These are phyloP conservation scores for Mus musculus DNA, from an alignment of 2,113 vertebrate genomes.

Conservation along the genomic window GRCm39 chr4:88366501-88367000, in stretches of 20 bases:
- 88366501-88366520: neutral
- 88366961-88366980: neutral
- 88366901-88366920: neutral
- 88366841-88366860: neutral
- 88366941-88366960: neutral
- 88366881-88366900: neutral
- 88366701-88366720: neutral
- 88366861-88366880: neutral
- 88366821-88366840: slow-evolving; percentile 40
- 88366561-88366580: slow-evolving; percentile 4
- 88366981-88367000: neutral
- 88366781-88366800: slow-evolving; percentile 49
- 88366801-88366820: neutral
- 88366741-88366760: slow-evolving; percentile 27
- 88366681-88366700: neutral
- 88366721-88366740: neutral
- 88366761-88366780: slow-evolving; percentile 30
- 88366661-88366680: neutral
- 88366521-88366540: slow-evolving; percentile 19
- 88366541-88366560: neutral
- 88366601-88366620: neutral
- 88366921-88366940: neutral
- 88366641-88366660: neutral
- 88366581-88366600: neutral
- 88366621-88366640: neutral